Percentiles rank a stretch among this genome's conserved stretches.
These are phyloP conservation scores for Parasteatoda lunata DNA, from an alignment of 2,888 invertebrate genomes.

Conservation along the genomic window DNA sequence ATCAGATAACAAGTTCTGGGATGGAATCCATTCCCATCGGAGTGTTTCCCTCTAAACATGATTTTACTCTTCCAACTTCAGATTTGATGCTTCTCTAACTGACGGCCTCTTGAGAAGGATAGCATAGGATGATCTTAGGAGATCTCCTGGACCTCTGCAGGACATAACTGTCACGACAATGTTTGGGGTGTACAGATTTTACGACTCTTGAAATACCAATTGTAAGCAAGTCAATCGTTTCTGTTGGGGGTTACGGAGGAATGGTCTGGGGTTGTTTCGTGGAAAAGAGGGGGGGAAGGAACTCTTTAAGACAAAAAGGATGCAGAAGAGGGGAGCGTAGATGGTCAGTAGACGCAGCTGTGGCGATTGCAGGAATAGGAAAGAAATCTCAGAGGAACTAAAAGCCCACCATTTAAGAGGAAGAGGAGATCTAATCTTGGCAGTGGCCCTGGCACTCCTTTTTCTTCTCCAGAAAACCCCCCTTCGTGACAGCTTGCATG, in stretches of 20 bases:
- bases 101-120: conserved; percentile 13
- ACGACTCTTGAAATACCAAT: conserved; percentile 43
- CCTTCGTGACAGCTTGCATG: conserved; percentile 57
- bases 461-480: conserved; percentile 26
- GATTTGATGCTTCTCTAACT: conserved; percentile 15
- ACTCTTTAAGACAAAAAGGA: conserved; percentile 47
- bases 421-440: conserved; percentile 53
- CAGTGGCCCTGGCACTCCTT: conserved; percentile 29
- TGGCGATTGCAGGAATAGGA: conserved; percentile 23
- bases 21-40: conserved; percentile 14
- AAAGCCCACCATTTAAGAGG: conserved; percentile 52
- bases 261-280: neutral
- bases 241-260: conserved; percentile 2
- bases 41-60: conserved; percentile 5
- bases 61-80: conserved; percentile 1
- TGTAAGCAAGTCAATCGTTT: conserved; percentile 25
- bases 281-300: neutral
- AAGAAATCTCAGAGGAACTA: conserved; percentile 58
- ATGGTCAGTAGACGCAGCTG: conserved; percentile 65
- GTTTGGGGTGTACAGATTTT: conserved; percentile 46
- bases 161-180: conserved; percentile 53
- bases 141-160: conserved; percentile 29
- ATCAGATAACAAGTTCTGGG: neutral
- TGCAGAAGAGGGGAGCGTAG: conserved; percentile 6
- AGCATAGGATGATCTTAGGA: conserved; percentile 22